phyloP scores from a whole-genome alignment of 2,797 vertebrate genomes.

The Chrosomus eos region DNA sequence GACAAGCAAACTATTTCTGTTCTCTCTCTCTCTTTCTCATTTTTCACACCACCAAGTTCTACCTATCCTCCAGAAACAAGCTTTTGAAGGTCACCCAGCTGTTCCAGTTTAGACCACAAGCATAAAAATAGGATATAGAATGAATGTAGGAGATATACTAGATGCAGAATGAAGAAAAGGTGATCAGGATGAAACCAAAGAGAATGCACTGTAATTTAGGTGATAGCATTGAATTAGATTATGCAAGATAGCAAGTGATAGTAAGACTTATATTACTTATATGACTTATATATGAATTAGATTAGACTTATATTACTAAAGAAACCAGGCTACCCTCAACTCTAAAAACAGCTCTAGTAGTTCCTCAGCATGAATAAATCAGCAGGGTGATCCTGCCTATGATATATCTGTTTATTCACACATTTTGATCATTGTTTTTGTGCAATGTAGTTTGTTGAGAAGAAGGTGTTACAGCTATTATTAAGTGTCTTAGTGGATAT shows the following conservation, averaged over 20 bases:
- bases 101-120: conserved; percentile 71
- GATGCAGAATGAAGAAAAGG: background rate
- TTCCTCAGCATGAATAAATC: background rate
- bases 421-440: background rate
- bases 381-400: background rate
- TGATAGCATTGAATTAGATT: conserved; percentile 10
- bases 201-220: conserved; percentile 67
- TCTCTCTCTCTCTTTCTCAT: conserved; percentile 59
- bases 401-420: conserved; percentile 23
- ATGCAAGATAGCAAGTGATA: too few species aligned
- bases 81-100: conserved; percentile 77
- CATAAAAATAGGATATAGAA: conserved; percentile 41
- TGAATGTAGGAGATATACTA: conserved; percentile 11
- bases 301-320: background rate
- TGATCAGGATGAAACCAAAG: conserved; percentile 54
- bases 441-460: background rate
- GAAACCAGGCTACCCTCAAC: conserved; percentile 1
- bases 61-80: conserved; percentile 70
- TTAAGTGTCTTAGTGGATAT: background rate
- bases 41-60: conserved; percentile 61
- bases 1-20: conserved; percentile 74
- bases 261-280: background rate
- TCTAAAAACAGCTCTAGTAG: conserved; percentile 9
- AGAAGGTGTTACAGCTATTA: background rate
- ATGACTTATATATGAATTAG: background rate